Evolutionary conservation across 2,888 invertebrate species (phyloP).

Genomic region (Pandemis corylana): DNA sequence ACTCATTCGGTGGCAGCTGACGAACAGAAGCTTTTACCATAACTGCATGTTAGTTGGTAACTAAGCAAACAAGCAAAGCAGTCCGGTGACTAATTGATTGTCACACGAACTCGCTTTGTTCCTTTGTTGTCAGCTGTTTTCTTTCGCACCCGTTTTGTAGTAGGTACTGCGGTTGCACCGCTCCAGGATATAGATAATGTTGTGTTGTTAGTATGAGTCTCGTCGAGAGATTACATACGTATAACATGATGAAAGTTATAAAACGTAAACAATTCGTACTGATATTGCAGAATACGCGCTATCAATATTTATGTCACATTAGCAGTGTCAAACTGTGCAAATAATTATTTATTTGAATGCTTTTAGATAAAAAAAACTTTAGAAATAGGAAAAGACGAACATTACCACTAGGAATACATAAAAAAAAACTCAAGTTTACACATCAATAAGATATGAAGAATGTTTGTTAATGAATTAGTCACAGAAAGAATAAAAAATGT

Average conservation of each 20-base stretch:
- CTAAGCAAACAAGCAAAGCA: slow-evolving; percentile 68
- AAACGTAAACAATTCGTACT: slow-evolving; percentile 32
- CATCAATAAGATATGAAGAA: slow-evolving; percentile 1
- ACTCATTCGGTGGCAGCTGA: slow-evolving; percentile 72
- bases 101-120: slow-evolving; percentile 72
- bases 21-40: slow-evolving; percentile 70
- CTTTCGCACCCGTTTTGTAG: slow-evolving; percentile 22
- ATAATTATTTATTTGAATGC: background rate
- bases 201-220: slow-evolving; percentile 13
- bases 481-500: background rate
- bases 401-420: background rate
- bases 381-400: background rate
- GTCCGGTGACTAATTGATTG: slow-evolving; percentile 74
- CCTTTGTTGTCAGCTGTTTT: slow-evolving; percentile 69
- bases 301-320: slow-evolving; percentile 16
- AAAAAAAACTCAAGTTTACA: background rate
- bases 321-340: background rate
- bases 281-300: slow-evolving; percentile 17
- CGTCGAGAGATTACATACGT: slow-evolving; percentile 15
- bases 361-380: background rate
- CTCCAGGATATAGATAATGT: slow-evolving; percentile 40
- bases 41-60: slow-evolving; percentile 63
- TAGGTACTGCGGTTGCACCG: slow-evolving; percentile 24
- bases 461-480: background rate
- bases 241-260: slow-evolving; percentile 26